Evolutionary conservation across 2,113 vertebrate species (phyloP), one percentile per base, ranked within the genome.

Genomic region (Scopus umbretta): DNA sequence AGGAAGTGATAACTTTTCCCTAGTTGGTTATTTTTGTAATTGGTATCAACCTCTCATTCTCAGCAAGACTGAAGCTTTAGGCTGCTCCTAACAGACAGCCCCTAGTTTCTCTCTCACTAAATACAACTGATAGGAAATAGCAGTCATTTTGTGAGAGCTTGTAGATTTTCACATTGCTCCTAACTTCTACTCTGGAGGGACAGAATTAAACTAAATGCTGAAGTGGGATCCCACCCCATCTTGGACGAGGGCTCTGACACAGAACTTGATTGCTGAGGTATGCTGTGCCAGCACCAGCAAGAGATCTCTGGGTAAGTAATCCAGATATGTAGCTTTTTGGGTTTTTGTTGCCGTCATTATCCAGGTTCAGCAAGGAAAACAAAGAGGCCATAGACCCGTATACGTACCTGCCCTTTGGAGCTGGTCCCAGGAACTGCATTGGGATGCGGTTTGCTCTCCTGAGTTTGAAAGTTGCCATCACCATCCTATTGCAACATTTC

Each of bases 361-460:
- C 26, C 89, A 99, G 99, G 96, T 99, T 99, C 96, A 98, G 96
- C 59, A 98, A 98, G 84, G 98, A 98, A 59, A 98, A 98, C 95
- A 98, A 97, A 59, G 97, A 98, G 0, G 10, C 42, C 18, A 92
- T 98, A 6, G 97, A 98, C 53, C 98, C 97, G 0, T 98, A 98
- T 19, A 67, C 61, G 0, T 99, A 98, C 89, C 92, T 99, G 97
- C 98, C 99, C 49, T 99, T 99, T 10, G 99, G 99, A 36, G 87
- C 96, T 4, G 99, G 99, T 1, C 99, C 99, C 26, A 97, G 98
- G 74, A 99, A 99, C 94, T 99, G 99, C 95, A 96, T 99, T 4
- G 98, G 98, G 56, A 99, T 98, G 98, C 94, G 98, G 32, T 99
- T 98, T 96, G 98, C 98, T 47, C 76, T 98, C 55, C 67, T 99